Conservation (phyloP, 37 sponge, comb jelly and placozoan genomes). For the Crambe crambe region DNA sequence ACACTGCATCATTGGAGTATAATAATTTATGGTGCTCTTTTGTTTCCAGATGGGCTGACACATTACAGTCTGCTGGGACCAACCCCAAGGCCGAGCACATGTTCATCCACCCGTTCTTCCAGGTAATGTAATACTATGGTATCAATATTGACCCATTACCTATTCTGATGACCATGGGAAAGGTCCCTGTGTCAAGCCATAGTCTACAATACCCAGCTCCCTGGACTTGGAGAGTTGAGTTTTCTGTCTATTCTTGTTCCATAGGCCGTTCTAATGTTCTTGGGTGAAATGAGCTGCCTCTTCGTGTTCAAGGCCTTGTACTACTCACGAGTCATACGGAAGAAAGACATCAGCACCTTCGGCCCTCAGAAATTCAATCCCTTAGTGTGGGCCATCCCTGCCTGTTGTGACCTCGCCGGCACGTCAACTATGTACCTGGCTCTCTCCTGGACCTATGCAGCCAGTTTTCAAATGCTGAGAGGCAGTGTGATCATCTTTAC, state of each 20-base stretch:
- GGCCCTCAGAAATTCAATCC: conserved; percentile 90
- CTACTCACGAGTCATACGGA: conserved; percentile 21
- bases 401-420: conserved; percentile 86
- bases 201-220: too few relatives aligned
- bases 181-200: background rate
- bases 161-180: too few relatives aligned
- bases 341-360: conserved; percentile 57
- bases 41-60: conserved; percentile 77
- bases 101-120: conserved; percentile 89
- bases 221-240: too few relatives aligned
- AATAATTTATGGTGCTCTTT: too few relatives aligned
- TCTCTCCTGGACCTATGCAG: conserved; percentile 92
- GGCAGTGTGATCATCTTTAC: conserved; percentile 98
- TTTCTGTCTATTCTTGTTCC: background rate
- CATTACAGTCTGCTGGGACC: conserved; percentile 47
- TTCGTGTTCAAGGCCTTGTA: conserved; percentile 81
- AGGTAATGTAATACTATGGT: conserved; percentile 55
- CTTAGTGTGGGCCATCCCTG: conserved; percentile 87
- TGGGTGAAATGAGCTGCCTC: conserved; percentile 91
- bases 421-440: conserved; percentile 95
- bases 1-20: too few relatives aligned
- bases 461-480: conserved; percentile 95
- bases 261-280: conserved; percentile 90
- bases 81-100: conserved; percentile 72
- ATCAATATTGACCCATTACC: too few relatives aligned